These are phyloP conservation scores for Thysanoteuthis rhombus DNA, from an alignment of 2,888 invertebrate species.

Conservation along the genomic window DNA sequence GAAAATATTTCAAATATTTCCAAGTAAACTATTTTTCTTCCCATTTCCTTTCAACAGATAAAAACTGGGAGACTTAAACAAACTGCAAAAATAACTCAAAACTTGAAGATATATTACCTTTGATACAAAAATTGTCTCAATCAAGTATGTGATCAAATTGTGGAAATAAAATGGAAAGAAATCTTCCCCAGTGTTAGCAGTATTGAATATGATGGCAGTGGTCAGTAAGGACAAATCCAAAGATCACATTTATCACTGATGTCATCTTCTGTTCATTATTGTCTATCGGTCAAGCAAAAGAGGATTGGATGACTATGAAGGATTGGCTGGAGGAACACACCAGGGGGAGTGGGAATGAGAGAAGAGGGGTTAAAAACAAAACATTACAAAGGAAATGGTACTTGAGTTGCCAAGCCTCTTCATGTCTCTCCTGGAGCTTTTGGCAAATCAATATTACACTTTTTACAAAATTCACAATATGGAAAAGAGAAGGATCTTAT, in stretches of 20 bases:
- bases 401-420: neutral
- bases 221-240: neutral
- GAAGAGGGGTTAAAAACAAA: neutral
- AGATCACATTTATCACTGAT: neutral
- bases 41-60: neutral
- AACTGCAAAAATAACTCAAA: neutral
- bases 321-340: neutral
- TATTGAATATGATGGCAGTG: neutral
- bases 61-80: neutral
- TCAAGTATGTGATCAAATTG: neutral
- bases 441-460: neutral
- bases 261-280: neutral
- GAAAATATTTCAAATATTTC: neutral
- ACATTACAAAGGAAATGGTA: neutral
- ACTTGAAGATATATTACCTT: neutral
- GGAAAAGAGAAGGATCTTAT: no score
- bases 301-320: neutral
- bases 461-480: neutral
- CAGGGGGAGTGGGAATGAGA: neutral
- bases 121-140: neutral
- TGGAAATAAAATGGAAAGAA: neutral
- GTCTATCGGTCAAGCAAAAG: neutral
- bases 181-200: neutral
- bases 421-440: neutral
- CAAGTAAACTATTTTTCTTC: no score